Percentiles rank a stretch among this genome's conserved stretches.
These are phyloP conservation scores for Merluccius polli DNA, from an alignment of 2,797 vertebrate species.

Conservation along the genomic window DNA sequence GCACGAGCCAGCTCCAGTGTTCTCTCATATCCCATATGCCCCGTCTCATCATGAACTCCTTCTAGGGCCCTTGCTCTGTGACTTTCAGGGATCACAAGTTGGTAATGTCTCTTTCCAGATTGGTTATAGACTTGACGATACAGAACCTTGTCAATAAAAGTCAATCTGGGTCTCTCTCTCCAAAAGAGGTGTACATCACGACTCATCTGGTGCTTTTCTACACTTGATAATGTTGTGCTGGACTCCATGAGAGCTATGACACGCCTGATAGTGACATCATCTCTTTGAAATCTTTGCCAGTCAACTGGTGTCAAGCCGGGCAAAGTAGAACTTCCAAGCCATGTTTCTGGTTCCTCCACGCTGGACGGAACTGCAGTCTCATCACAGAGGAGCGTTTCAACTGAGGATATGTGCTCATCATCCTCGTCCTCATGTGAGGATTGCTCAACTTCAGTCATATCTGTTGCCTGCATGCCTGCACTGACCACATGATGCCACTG, in stretches of 20 bases:
- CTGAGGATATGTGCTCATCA: background rate
- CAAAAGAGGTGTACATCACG: too few species aligned
- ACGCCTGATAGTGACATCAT: background rate
- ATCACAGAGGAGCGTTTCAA: too few species aligned
- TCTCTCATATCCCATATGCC: slow-evolving; percentile 2
- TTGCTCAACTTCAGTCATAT: background rate
- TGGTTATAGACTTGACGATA: background rate
- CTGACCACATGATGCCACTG: background rate
- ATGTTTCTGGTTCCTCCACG: too few species aligned
- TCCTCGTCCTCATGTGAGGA: background rate
- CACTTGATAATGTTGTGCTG: background rate
- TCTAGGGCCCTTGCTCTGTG: background rate
- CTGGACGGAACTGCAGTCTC: too few species aligned
- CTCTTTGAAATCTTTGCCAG: background rate
- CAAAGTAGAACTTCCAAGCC: too few species aligned
- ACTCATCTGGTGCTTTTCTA: background rate
- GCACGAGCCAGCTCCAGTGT: slow-evolving; percentile 3
- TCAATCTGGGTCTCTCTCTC: background rate
- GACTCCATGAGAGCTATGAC: background rate
- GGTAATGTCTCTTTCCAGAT: background rate
- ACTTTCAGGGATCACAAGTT: background rate
- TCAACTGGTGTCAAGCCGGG: too few species aligned
- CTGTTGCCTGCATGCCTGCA: background rate
- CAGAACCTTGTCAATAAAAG: background rate
- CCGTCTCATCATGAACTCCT: slow-evolving; percentile 4